Base-by-base conservation (phyloP, 2,888 invertebrate species). In the Meta bourneti region DNA sequence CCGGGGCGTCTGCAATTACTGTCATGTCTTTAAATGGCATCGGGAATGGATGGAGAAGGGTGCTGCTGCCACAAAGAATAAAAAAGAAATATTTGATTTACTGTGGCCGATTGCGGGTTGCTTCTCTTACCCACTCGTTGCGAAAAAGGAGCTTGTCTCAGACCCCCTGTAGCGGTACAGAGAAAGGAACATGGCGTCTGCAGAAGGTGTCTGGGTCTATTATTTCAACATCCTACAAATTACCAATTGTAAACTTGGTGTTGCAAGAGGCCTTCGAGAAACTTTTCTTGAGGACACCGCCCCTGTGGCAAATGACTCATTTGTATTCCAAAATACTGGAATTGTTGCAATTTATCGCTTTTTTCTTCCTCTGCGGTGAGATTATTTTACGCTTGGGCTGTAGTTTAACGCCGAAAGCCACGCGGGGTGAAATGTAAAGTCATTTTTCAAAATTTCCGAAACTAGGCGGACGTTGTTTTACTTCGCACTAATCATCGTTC, bases 11-110 rank as follows among this genome's bases (percentile, higher is more conserved):
- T 54, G 80, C 90, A 90, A 90, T 90, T 90, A 90, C 90, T 90
- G 90, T 85, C 90, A 90, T 74, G 74, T 90, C 70, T 90, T 85
- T 90, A 85, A 90, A 90, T 85, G 85, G 90, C 79, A 89, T 70
- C 89, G 72, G 79, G 84, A 48, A 49, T 20, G 75, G 52, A 54
- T 52, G 34, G 34, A 61, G 61, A 61, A 61, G 61, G 61, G 61
- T 61, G 61, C 61, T 61, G 61, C 61, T 34, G 34, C 34, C 34
- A 34, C 61, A 61, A 61, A 61, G 16, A 11, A 11, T 8, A 16
- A 9, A n/a, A 81, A n/a, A 69, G 70, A 81, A 19, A 69, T 70
- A 16, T 81, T 81, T 48, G 69, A 49, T 81, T 70, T 81, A 81
- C 13, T 13, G 48, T 34, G 34, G 20, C 20, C 34, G 13, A 34